A percentile compares a stretch with the other conserved stretches of the same genome.
Evolutionary conservation across 2,113 vertebrate species (phyloP).

Genomic region (Colistium nudipinnis): DNA sequence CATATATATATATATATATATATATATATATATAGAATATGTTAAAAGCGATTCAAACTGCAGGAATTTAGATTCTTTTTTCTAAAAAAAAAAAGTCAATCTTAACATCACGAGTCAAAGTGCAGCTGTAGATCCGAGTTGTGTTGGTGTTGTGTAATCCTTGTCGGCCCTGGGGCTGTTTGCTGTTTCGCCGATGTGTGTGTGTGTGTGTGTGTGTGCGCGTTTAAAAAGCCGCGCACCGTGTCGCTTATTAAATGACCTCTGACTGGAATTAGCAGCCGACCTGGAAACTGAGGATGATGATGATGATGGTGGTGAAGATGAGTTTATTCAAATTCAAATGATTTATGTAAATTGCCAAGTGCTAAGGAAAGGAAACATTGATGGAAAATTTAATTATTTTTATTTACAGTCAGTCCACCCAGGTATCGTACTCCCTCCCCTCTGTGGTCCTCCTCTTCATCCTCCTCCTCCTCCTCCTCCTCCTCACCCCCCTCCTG

Average conservation of each 20-base stretch:
- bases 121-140: no score
- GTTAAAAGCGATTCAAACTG: no score
- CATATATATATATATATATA: no score
- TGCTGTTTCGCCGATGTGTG: not conserved
- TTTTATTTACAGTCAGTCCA: not conserved
- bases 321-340: no score
- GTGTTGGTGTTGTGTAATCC: no score
- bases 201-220: no score
- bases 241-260: constrained; percentile 76
- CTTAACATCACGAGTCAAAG: no score
- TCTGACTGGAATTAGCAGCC: constrained; percentile 79
- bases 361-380: not conserved
- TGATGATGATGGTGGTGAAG: not conserved
- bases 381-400: not conserved
- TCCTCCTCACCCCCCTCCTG: constrained; percentile 11
- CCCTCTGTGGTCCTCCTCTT: constrained; percentile 41
- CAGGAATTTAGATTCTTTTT: no score
- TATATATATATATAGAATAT: no score
- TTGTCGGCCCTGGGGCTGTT: no score
- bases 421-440: not conserved
- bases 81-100: no score
- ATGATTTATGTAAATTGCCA: no score
- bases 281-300: constrained; percentile 50
- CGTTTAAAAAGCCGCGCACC: constrained; percentile 67
- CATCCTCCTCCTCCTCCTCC: constrained; percentile 29